Evolutionary conservation across 2,888 invertebrate species (phyloP).

Genomic region (Philereme transversata): DNA sequence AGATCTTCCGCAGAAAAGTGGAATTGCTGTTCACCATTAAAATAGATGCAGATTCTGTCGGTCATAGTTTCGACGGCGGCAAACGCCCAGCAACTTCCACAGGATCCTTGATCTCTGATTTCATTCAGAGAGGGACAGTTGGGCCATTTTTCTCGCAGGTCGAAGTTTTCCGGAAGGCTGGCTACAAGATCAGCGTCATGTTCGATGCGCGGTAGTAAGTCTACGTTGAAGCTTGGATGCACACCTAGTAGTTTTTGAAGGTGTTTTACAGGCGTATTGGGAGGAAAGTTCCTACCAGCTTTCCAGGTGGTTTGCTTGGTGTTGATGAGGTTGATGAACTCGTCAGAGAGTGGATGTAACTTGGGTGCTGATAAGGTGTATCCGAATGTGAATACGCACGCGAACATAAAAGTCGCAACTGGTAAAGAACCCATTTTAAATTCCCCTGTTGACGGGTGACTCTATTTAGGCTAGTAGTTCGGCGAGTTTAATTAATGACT

Average conservation of each 20-base stretch:
- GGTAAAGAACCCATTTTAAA: conserved; percentile 74
- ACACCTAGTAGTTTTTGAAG: conserved; percentile 69
- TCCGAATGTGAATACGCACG: conserved; percentile 51
- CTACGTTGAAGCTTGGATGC: neutral
- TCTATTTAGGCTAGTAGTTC: too few relatives aligned
- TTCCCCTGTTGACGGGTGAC: too few relatives aligned
- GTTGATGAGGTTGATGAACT: conserved; percentile 89
- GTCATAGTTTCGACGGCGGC: conserved; percentile 85
- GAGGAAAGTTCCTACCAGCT: conserved; percentile 90
- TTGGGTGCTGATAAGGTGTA: conserved; percentile 37
- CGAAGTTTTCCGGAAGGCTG: conserved; percentile 89
- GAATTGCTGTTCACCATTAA: conserved; percentile 87
- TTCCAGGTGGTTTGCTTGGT: conserved; percentile 87
- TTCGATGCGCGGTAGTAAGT: neutral
- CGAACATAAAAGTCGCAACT: conserved; percentile 34
- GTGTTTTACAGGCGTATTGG: conserved; percentile 82
- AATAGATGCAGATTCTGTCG: conserved; percentile 93
- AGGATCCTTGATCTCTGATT: conserved; percentile 93
- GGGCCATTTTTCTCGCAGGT: conserved; percentile 91
- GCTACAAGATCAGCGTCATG: conserved; percentile 57
- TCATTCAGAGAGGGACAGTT: conserved; percentile 92
- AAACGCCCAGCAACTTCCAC: conserved; percentile 97
- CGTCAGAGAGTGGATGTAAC: conserved; percentile 86
- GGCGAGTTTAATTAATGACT: too few relatives aligned
- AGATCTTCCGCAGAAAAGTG: conserved; percentile 89